Conservation (phyloP, 2,113 vertebrate species). For the Nothoprocta perdicaria region DNA sequence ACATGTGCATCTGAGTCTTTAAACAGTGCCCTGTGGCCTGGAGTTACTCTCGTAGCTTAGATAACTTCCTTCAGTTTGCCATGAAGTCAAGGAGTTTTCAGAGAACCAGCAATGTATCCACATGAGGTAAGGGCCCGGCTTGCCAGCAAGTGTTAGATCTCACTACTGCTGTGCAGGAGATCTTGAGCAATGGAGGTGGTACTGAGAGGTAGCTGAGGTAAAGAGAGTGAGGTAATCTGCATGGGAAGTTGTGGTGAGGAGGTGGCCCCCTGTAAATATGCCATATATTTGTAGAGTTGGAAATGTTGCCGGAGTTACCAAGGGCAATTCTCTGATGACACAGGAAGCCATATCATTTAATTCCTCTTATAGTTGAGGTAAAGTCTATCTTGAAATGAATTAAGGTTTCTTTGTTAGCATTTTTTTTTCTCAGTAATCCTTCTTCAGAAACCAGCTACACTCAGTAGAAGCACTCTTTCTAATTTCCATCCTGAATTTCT, state of each 20-base stretch:
- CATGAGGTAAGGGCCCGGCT: neutral
- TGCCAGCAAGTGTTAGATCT: neutral
- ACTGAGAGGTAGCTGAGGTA: neutral
- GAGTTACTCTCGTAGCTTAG: neutral
- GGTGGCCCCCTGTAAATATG: rapidly evolving
- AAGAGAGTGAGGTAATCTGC: neutral
- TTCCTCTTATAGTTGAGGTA: neutral
- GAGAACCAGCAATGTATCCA: neutral
- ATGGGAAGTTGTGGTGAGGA: neutral
- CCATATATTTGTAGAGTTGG: neutral
- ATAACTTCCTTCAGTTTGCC: neutral
- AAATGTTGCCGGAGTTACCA: neutral
- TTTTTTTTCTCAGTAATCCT: neutral
- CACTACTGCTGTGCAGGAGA: neutral
- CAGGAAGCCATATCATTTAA: neutral
- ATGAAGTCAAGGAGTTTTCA: neutral
- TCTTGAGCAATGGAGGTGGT: neutral
- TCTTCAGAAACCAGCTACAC: neutral
- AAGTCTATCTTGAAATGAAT: neutral
- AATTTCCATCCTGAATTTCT: neutral
- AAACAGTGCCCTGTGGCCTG: neutral
- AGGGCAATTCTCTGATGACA: neutral
- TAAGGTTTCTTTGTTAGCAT: neutral
- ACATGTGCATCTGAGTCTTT: neutral
- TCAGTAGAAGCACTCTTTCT: neutral